Conservation (phyloP, 2,113 vertebrate species). For the Campylorhamphus procurvoides region DNA sequence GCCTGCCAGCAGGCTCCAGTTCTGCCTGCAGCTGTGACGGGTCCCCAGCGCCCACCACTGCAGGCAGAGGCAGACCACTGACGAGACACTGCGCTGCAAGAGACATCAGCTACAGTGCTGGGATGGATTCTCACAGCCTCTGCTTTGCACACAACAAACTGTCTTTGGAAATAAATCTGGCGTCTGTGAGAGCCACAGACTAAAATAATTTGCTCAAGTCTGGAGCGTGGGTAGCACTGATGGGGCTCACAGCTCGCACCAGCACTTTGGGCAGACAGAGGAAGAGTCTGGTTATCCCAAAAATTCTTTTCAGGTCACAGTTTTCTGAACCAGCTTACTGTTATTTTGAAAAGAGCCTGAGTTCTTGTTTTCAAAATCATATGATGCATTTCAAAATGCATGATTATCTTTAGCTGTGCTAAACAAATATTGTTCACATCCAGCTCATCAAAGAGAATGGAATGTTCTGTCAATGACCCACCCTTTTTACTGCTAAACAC, state of each 20-base stretch:
- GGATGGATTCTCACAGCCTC: neutral
- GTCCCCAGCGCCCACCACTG: neutral
- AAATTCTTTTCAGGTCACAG: conserved; percentile 24
- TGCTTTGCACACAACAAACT: neutral
- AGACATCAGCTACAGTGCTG: neutral
- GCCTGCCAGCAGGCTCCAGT: neutral
- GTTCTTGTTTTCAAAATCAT: neutral
- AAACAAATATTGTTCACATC: neutral
- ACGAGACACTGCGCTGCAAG: neutral
- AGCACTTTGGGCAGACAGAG: conserved; percentile 21
- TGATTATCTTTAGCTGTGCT: neutral
- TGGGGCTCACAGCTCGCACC: neutral
- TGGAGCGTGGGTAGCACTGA: conserved; percentile 20
- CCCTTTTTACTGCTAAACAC: neutral
- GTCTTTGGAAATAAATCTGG: conserved; percentile 41
- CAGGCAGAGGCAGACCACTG: neutral
- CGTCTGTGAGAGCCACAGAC: neutral
- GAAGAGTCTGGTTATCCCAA: conserved; percentile 44
- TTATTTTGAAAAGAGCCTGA: neutral
- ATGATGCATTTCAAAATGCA: neutral
- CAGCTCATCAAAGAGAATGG: neutral
- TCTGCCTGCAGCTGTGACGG: neutral
- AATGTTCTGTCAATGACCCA: neutral
- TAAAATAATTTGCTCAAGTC: conserved; percentile 42
- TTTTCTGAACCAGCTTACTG: neutral